These are phyloP conservation scores for Callipepla squamata DNA, from an alignment of 2,113 vertebrate species.

Conservation along the genomic window DNA sequence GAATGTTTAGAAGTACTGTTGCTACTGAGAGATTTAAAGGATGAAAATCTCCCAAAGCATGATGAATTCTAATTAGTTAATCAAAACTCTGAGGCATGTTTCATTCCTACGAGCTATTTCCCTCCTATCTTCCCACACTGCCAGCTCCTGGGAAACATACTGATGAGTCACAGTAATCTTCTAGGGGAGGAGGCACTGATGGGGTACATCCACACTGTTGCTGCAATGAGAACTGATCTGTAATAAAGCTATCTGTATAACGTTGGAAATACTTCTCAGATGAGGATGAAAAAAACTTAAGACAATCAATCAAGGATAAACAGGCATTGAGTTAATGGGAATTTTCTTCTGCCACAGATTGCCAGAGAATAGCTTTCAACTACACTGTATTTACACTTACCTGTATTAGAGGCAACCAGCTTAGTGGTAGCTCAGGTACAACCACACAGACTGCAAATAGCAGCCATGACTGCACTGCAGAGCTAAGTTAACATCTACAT, in stretches of 20 bases:
- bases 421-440: too few relatives aligned
- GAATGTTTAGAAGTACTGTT: not conserved
- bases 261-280: not conserved
- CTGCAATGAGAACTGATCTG: rapidly evolving
- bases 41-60: not conserved
- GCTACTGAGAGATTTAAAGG: not conserved
- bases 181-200: not conserved
- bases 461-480: rapidly evolving
- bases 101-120: not conserved
- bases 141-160: not conserved
- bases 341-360: not conserved
- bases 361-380: not conserved
- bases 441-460: not conserved
- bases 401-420: not conserved
- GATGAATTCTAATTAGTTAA: not conserved
- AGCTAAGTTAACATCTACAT: rapidly evolving
- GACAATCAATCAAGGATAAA: too few relatives aligned
- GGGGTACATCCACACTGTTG: not conserved
- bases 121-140: not conserved
- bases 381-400: not conserved
- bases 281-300: not conserved
- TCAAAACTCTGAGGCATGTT: not conserved
- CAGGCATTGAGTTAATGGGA: rapidly evolving
- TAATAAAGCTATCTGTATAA: rapidly evolving
- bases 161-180: not conserved